These are phyloP conservation scores for Leptinotarsa haldemani DNA, from an alignment of 2,888 invertebrate species.

Conservation along the genomic window DNA sequence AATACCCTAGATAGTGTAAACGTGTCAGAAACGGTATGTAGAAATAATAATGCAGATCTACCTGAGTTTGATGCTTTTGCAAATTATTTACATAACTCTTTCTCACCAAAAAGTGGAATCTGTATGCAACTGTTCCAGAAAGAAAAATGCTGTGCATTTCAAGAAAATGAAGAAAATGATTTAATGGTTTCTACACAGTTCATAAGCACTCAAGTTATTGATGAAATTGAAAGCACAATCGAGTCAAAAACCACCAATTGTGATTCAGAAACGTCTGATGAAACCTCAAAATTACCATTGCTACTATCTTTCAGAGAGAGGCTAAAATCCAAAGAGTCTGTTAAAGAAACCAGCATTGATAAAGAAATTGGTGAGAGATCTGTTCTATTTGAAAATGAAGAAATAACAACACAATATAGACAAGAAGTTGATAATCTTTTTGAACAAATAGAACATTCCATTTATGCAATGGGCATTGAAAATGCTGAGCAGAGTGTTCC, in stretches of 20 bases:
- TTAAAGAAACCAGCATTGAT: constrained; percentile 28
- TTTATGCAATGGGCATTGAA: constrained; percentile 64
- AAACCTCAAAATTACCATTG: constrained; percentile 9
- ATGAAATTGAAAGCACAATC: constrained; percentile 51
- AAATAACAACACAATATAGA: constrained; percentile 55
- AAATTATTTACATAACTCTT: constrained; percentile 42
- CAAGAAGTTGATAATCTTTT: constrained; percentile 65
- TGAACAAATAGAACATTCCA: constrained; percentile 69
- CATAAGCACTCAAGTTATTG: constrained; percentile 55
- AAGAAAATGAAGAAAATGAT: constrained; percentile 28
- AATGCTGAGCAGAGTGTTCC: constrained; percentile 44
- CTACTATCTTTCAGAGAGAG: constrained; percentile 43
- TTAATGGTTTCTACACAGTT: constrained; percentile 50
- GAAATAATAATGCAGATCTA: constrained; percentile 19
- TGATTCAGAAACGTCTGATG: constrained; percentile 9
- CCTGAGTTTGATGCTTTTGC: constrained; percentile 51
- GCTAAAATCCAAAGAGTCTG: constrained; percentile 35
- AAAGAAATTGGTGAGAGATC: constrained; percentile 46
- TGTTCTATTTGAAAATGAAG: constrained; percentile 48
- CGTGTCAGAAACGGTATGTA: constrained; percentile 30
- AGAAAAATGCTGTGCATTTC: constrained; percentile 19
- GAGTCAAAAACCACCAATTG: constrained; percentile 21
- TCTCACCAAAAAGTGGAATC: constrained; percentile 20
- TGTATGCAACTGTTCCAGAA: constrained; percentile 3
- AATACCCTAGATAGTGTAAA: constrained; percentile 42